These are phyloP conservation scores for Mythimna loreyi DNA, from an alignment of 2,888 invertebrate genomes.

Conservation along the genomic window DNA sequence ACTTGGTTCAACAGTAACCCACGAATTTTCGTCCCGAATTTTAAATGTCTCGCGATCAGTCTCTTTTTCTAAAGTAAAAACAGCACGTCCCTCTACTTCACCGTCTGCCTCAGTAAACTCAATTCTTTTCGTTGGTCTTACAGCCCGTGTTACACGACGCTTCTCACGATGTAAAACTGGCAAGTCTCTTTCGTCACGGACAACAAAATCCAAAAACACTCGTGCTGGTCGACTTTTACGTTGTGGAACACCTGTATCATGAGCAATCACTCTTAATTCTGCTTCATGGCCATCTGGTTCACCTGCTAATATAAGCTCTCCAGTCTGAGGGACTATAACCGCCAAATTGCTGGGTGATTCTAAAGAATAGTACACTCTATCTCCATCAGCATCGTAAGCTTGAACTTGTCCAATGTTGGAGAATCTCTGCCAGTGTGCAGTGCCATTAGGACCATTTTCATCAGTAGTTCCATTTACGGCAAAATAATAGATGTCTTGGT, in stretches of 20 bases:
- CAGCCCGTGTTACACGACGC: conserved; percentile 96
- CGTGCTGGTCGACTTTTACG: conserved; percentile 94
- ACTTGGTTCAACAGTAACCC: conserved; percentile 98
- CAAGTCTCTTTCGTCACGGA: conserved; percentile 91
- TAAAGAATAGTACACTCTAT: conserved; percentile 96
- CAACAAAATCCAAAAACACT: conserved; percentile 94
- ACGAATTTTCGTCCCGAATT: conserved; percentile 97
- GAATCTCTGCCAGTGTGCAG: conserved; percentile 94
- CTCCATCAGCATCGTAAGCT: conserved; percentile 97
- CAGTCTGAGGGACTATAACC: conserved; percentile 98
- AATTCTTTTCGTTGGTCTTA: conserved; percentile 98
- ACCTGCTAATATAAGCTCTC: conserved; percentile 95
- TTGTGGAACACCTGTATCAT: conserved; percentile 95
- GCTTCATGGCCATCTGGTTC: conserved; percentile 93
- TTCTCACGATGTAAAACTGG: conserved; percentile 93
- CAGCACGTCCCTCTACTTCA: conserved; percentile 96
- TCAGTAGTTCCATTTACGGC: conserved; percentile 92
- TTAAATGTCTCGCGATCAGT: conserved; percentile 98
- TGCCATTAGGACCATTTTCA: conserved; percentile 91
- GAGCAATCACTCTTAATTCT: conserved; percentile 95
- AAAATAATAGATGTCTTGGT: conserved; percentile 94
- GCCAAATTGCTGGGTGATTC: conserved; percentile 95
- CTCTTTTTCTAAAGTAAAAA: conserved; percentile 97
- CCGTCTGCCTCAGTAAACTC: conserved; percentile 98
- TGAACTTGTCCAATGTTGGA: conserved; percentile 95